A percentile compares a stretch with the other conserved stretches of the same genome.
These are phyloP conservation scores for Strix aluco DNA, from an alignment of 2,113 vertebrate species.

Conservation along the genomic window DNA sequence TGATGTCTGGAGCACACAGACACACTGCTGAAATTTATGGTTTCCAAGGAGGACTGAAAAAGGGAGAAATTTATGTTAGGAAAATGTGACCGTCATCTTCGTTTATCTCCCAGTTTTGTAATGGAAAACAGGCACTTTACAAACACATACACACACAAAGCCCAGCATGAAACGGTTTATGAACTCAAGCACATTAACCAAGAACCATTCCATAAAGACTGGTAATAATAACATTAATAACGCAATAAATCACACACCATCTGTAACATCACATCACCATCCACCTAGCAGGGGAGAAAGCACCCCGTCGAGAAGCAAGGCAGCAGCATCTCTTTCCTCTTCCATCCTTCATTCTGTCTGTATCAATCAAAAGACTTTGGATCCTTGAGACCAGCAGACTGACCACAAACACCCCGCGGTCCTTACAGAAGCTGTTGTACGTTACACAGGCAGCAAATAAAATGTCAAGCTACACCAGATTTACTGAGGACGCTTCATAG, in stretches of 20 bases:
- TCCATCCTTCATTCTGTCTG: background rate
- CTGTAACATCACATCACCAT: background rate
- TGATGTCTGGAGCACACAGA: background rate
- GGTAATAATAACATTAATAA: background rate
- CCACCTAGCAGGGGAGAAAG: background rate
- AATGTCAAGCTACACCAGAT: rapidly evolving
- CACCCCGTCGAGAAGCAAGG: background rate
- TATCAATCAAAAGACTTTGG: background rate
- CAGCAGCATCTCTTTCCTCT: background rate
- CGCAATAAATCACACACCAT: background rate
- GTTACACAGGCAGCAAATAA: background rate
- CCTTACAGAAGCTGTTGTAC: background rate
- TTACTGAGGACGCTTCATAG: background rate
- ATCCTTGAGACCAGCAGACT: background rate
- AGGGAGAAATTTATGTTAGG: slow-evolving; percentile 19
- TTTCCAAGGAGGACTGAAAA: background rate
- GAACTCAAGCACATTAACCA: background rate
- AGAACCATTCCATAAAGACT: background rate
- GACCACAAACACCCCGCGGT: background rate
- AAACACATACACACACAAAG: background rate
- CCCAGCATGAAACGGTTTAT: background rate
- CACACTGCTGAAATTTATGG: background rate
- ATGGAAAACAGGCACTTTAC: slow-evolving; percentile 66
- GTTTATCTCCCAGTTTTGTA: slow-evolving; percentile 8
- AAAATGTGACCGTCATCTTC: slow-evolving; percentile 63